phyloP scores from a whole-genome alignment of 35 echinoderm and acorn worm species.

The Heliocidaris erythrogramma region DNA sequence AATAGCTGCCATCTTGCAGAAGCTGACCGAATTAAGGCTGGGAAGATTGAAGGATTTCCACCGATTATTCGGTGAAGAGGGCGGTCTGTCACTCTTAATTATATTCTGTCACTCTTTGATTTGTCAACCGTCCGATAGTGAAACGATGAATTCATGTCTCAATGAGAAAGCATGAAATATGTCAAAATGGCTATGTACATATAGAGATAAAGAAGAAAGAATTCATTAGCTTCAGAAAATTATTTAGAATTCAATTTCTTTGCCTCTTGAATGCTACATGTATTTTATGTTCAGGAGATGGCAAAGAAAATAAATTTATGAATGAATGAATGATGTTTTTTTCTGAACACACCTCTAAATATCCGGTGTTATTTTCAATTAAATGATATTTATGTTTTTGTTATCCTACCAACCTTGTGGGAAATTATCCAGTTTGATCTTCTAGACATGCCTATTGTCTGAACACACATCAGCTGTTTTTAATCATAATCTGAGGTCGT shows the following conservation, averaged over 20 bases:
- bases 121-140: background rate
- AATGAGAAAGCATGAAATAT: constrained; percentile 8
- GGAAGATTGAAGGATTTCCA: constrained; percentile 8
- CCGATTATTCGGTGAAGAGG: background rate
- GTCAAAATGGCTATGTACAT: background rate
- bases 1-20: constrained; percentile 9
- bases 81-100: constrained; percentile 17
- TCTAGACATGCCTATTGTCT: background rate
- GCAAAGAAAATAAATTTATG: no score
- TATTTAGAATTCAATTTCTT: no score
- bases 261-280: no score
- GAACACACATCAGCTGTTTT: background rate
- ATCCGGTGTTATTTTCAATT: no score
- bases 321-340: no score
- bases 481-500: background rate
- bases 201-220: background rate
- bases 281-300: no score
- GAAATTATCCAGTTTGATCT: background rate
- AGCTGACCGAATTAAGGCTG: constrained; percentile 8
- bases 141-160: background rate
- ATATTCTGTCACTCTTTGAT: constrained; percentile 2
- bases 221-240: no score
- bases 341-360: no score
- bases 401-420: no score
- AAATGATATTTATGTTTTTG: no score